Percentiles rank a stretch among this genome's conserved stretches.
These are phyloP conservation scores for Bovichtus variegatus DNA, from an alignment of 2,797 vertebrate genomes.

Conservation along the genomic window DNA sequence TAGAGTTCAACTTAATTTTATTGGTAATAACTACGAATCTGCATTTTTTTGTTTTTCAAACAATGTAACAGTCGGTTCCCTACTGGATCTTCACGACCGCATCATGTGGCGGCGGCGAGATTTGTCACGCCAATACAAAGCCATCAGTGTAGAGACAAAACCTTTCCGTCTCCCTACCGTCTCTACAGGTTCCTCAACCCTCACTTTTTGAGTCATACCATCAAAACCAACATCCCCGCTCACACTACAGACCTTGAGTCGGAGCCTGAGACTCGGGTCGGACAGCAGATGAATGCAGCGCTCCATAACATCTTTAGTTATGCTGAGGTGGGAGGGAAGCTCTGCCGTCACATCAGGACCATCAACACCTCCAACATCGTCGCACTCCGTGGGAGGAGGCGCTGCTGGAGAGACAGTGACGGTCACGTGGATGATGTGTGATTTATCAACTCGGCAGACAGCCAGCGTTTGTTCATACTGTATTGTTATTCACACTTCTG, in stretches of 20 bases:
- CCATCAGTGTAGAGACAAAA: not conserved
- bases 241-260: conserved; percentile 83
- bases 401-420: conserved; percentile 52
- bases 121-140: not conserved
- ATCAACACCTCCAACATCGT: conserved; percentile 45
- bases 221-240: not conserved
- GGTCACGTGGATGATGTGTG: not conserved
- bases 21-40: too few species aligned
- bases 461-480: not conserved
- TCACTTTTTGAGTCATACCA: too few species aligned
- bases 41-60: too few species aligned
- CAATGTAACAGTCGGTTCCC: too few species aligned
- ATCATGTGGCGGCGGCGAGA: not conserved
- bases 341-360: conserved; percentile 79
- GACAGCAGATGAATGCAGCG: conserved; percentile 93
- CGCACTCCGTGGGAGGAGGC: conserved; percentile 54
- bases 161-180: not conserved
- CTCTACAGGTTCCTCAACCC: not conserved
- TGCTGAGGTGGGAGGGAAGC: conserved; percentile 86
- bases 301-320: conserved; percentile 90
- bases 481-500: not conserved
- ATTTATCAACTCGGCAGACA: not conserved
- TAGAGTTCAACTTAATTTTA: not conserved
- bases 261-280: conserved; percentile 84
- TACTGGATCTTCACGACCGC: not conserved